These are phyloP conservation scores for Euschistus heros DNA, from an alignment of 1,140 invertebrate genomes.

Conservation along the genomic window DNA sequence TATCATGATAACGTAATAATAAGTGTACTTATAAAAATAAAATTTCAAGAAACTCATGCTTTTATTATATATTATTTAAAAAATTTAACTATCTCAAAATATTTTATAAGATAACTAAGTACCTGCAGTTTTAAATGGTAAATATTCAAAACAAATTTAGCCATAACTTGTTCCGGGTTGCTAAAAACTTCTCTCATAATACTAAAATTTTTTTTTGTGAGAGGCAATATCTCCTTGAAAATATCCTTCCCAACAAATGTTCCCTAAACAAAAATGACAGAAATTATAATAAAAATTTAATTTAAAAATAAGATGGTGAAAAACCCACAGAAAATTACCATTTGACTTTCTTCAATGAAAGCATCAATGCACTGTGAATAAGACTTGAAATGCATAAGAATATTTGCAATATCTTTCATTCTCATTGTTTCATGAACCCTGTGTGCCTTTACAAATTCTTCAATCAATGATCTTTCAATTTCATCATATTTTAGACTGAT, in stretches of 20 bases:
- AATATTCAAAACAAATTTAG: slow-evolving; percentile 93
- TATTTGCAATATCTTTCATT: slow-evolving; percentile 88
- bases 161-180: slow-evolving; percentile 96
- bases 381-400: slow-evolving; percentile 90
- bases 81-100: too few species aligned
- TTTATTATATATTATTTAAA: too few species aligned
- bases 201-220: slow-evolving; percentile 80
- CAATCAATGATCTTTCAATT: slow-evolving; percentile 84
- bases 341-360: slow-evolving; percentile 93
- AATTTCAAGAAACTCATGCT: too few species aligned
- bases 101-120: not conserved
- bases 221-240: slow-evolving; percentile 79
- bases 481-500: slow-evolving; percentile 91
- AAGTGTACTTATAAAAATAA: too few species aligned
- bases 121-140: slow-evolving; percentile 79
- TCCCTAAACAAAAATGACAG: slow-evolving; percentile 40
- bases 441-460: slow-evolving; percentile 87
- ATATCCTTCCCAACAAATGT: slow-evolving; percentile 72
- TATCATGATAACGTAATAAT: too few species aligned
- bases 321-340: slow-evolving; percentile 42
- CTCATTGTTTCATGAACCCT: slow-evolving; percentile 66
- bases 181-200: slow-evolving; percentile 88
- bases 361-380: slow-evolving; percentile 93
- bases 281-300: not conserved
- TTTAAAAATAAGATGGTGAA: not conserved